Conservation (phyloP, 1,140 invertebrate species). For the Stenopsyche tienmushanensis region DNA sequence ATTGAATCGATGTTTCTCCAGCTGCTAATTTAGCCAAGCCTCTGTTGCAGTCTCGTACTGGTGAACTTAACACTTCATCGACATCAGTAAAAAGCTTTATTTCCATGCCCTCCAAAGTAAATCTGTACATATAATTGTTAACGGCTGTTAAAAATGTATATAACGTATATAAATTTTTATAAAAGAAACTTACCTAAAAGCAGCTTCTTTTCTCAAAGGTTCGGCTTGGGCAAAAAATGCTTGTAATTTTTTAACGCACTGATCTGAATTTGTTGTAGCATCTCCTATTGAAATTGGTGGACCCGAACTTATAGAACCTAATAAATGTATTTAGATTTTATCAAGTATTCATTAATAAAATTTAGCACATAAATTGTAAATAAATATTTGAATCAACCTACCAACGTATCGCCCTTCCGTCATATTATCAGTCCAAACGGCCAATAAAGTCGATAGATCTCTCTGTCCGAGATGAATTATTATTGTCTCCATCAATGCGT, state of each 20-base stretch:
- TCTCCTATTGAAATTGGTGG: conserved; percentile 36
- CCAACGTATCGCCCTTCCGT: conserved; percentile 52
- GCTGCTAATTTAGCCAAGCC: conserved; percentile 71
- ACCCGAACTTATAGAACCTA: conserved; percentile 43
- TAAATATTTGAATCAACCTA: conserved; percentile 32
- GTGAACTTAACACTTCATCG: conserved; percentile 74
- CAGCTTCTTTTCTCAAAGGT: conserved; percentile 61
- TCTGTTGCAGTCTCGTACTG: conserved; percentile 70
- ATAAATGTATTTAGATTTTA: conserved; percentile 14
- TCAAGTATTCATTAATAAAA: conserved; percentile 2
- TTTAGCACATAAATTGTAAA: not conserved
- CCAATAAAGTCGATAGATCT: conserved; percentile 68
- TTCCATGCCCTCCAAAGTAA: conserved; percentile 68
- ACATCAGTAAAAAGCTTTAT: conserved; percentile 71
- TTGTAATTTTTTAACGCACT: conserved; percentile 68
- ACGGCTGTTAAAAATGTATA: conserved; percentile 2
- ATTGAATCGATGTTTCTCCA: conserved; percentile 64
- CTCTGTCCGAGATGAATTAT: conserved; percentile 70
- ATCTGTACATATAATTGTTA: conserved; percentile 52
- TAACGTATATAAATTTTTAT: conserved; percentile 4
- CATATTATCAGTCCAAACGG: conserved; percentile 69
- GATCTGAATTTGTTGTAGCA: conserved; percentile 56
- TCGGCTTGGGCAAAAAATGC: conserved; percentile 72
- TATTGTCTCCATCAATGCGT: conserved; percentile 67
- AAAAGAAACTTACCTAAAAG: conserved; percentile 46